A percentile compares a stretch with the other conserved stretches of the same genome.
These are phyloP conservation scores for Amia ocellicauda DNA, from an alignment of 2,113 vertebrate genomes.

Conservation along the genomic window DNA sequence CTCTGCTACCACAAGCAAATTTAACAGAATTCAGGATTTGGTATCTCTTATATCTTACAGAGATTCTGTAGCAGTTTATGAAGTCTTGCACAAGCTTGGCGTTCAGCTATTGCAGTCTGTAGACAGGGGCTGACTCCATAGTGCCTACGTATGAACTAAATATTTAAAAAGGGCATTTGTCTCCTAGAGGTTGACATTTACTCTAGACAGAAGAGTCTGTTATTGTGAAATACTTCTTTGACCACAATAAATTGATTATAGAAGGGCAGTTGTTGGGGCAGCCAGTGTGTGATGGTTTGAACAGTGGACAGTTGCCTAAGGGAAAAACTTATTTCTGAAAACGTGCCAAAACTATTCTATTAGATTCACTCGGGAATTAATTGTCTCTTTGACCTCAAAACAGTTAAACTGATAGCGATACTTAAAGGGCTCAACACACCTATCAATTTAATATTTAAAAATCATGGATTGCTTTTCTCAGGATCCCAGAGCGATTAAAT, in stretches of 20 bases:
- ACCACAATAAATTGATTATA: conserved; percentile 4
- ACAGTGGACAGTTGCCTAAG: conserved; percentile 5
- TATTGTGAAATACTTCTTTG: background rate
- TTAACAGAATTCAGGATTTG: too few species aligned
- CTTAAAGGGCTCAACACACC: background rate
- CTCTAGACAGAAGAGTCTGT: background rate
- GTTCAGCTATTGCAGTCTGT: too few species aligned
- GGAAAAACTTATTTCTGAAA: background rate
- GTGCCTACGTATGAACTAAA: too few species aligned
- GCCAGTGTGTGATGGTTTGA: background rate
- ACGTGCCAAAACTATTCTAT: conserved; percentile 1
- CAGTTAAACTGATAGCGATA: background rate
- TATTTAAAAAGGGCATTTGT: conserved; percentile 8
- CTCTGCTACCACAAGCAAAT: too few species aligned
- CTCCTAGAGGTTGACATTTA: background rate
- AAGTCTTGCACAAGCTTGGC: too few species aligned
- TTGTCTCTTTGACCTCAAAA: background rate
- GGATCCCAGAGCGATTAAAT: too few species aligned
- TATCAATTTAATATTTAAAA: background rate
- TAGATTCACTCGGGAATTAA: background rate
- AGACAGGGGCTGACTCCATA: too few species aligned
- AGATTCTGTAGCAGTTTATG: too few species aligned
- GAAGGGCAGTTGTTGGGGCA: background rate
- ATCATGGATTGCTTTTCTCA: too few species aligned
- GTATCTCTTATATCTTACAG: too few species aligned